Conservation (phyloP, 2,888 invertebrate species). For the Lasioglossum figueresi region DNA sequence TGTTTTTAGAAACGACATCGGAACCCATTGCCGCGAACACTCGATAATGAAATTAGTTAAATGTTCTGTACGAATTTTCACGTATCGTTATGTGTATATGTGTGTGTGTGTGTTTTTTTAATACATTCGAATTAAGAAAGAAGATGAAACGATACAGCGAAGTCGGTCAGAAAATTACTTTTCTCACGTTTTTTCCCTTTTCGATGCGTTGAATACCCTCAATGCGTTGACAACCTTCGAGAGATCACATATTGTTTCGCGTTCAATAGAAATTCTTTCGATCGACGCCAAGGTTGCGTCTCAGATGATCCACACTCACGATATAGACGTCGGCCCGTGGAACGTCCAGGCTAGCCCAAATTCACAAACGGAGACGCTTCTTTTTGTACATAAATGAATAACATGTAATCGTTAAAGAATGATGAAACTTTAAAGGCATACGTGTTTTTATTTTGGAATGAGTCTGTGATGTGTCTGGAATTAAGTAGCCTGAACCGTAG, state of each 20-base stretch:
- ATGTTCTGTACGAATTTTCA: slow-evolving; percentile 29
- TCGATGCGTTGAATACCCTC: slow-evolving; percentile 28
- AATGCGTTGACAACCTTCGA: slow-evolving; percentile 15
- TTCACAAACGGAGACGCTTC: slow-evolving; percentile 75
- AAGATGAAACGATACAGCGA: slow-evolving; percentile 9
- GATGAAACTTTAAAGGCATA: slow-evolving; percentile 80
- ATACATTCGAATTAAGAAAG: slow-evolving; percentile 11
- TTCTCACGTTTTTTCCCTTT: background rate
- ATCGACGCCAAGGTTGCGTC: slow-evolving; percentile 18
- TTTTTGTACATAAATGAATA: slow-evolving; percentile 79
- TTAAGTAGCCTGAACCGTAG: slow-evolving; percentile 64
- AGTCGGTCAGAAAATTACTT: slow-evolving; percentile 6
- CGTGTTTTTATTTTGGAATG: slow-evolving; percentile 82
- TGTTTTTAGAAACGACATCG: slow-evolving; percentile 20
- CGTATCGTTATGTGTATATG: slow-evolving; percentile 29
- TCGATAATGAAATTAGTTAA: slow-evolving; percentile 31
- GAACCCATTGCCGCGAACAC: slow-evolving; percentile 37
- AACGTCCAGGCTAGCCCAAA: slow-evolving; percentile 65
- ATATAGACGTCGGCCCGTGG: slow-evolving; percentile 57
- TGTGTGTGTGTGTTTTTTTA: slow-evolving; percentile 25
- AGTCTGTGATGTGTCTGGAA: slow-evolving; percentile 77
- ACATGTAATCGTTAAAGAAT: slow-evolving; percentile 79
- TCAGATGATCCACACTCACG: background rate
- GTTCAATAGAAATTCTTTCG: slow-evolving; percentile 30
- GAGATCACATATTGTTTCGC: slow-evolving; percentile 14